Evolutionary conservation across 2,888 invertebrate species (phyloP).

Genomic region (Lycophotia porphyrea): DNA sequence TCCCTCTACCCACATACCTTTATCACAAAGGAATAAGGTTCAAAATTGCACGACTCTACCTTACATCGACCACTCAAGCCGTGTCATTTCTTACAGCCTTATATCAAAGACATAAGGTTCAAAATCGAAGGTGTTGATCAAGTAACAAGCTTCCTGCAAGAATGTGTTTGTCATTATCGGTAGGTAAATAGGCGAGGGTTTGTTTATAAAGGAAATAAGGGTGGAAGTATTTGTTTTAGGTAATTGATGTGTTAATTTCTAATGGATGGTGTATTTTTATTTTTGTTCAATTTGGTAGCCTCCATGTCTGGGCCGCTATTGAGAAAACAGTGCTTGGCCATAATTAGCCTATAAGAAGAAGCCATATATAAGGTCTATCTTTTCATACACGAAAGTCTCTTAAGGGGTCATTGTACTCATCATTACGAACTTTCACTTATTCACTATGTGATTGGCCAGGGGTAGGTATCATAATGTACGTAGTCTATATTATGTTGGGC

Average conservation of each 20-base stretch:
- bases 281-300: conserved; percentile 8
- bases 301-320: background rate
- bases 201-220: conserved; percentile 71
- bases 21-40: conserved; percentile 67
- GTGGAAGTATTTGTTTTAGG: conserved; percentile 57
- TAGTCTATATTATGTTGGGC: no score
- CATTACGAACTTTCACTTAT: no score
- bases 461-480: no score
- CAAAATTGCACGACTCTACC: conserved; percentile 56
- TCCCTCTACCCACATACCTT: conserved; percentile 66
- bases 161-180: conserved; percentile 77
- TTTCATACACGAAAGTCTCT: no score
- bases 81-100: conserved; percentile 50
- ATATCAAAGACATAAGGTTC: conserved; percentile 66
- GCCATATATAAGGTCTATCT: no score
- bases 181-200: conserved; percentile 77
- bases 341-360: conserved; percentile 1
- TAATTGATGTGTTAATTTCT: conserved; percentile 60
- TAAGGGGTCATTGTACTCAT: no score
- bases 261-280: conserved; percentile 37
- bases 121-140: conserved; percentile 63
- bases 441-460: no score
- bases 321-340: background rate
- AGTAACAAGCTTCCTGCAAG: conserved; percentile 74
- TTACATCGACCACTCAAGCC: conserved; percentile 6